Conservation (phyloP, 2,888 invertebrate genomes). For the Rutpela maculata region DNA sequence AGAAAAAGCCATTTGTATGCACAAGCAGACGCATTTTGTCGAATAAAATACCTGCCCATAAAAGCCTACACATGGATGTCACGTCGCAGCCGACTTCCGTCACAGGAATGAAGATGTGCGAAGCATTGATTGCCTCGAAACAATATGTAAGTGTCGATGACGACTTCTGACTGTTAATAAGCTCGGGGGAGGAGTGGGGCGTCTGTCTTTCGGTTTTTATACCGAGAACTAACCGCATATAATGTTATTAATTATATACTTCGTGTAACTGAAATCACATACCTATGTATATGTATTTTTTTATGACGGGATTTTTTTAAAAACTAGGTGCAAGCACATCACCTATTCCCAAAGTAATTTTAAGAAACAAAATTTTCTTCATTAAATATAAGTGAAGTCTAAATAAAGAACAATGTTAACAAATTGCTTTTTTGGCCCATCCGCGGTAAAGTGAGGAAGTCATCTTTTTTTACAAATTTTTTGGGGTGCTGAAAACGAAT, state of each 20-base stretch:
- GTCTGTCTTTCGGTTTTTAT: conserved; percentile 17
- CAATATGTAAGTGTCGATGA: conserved; percentile 60
- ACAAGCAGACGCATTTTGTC: conserved; percentile 61
- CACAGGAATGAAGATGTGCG: conserved; percentile 71
- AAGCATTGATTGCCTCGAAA: conserved; percentile 70
- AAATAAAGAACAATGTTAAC: too few relatives aligned
- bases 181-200: conserved; percentile 39
- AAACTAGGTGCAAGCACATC: too few relatives aligned
- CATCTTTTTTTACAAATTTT: too few relatives aligned
- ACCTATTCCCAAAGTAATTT: too few relatives aligned
- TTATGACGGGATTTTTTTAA: too few relatives aligned
- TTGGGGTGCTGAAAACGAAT: too few relatives aligned
- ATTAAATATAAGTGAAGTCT: too few relatives aligned
- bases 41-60: conserved; percentile 69
- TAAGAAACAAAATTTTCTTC: too few relatives aligned
- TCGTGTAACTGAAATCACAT: too few relatives aligned
- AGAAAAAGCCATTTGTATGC: conserved; percentile 68
- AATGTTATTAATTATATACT: background rate
- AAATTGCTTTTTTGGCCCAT: too few relatives aligned
- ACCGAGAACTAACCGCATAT: conserved; percentile 25
- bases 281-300: too few relatives aligned
- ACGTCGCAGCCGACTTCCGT: conserved; percentile 71
- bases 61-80: conserved; percentile 68
- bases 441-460: too few relatives aligned
- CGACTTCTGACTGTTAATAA: conserved; percentile 50